These are phyloP conservation scores for Acrossocheilus wenchowensis DNA, from an alignment of 2,797 vertebrate genomes.

Conservation along the genomic window DNA sequence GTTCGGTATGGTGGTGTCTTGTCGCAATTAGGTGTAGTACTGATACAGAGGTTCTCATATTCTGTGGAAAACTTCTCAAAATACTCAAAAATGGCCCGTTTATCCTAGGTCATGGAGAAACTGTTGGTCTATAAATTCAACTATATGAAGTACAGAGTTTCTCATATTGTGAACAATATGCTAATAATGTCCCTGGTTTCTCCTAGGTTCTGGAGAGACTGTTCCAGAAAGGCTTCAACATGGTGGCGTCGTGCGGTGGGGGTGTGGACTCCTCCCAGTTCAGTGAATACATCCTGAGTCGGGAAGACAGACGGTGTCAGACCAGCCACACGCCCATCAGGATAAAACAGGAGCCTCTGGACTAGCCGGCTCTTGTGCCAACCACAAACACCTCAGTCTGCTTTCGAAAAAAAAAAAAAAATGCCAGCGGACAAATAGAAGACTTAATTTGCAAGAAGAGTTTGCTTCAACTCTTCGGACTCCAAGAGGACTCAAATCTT, in stretches of 20 bases:
- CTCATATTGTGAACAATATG: neutral
- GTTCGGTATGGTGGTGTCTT: neutral
- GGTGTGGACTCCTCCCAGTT: slow-evolving; percentile 99
- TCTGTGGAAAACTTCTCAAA: neutral
- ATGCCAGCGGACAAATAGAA: slow-evolving; percentile 32
- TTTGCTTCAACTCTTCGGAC: slow-evolving; percentile 3
- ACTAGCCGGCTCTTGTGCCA: slow-evolving; percentile 79
- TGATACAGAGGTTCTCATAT: neutral
- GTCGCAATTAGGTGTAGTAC: neutral
- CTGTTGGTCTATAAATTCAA: neutral
- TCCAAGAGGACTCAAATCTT: slow-evolving; percentile 39
- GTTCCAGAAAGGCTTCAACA: slow-evolving; percentile 95
- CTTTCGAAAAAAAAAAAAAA: neutral
- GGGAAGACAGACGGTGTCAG: slow-evolving; percentile 91
- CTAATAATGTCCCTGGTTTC: neutral
- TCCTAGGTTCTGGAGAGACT: slow-evolving; percentile 85
- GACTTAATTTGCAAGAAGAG: slow-evolving; percentile 18
- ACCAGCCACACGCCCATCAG: slow-evolving; percentile 92
- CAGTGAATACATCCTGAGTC: slow-evolving; percentile 97
- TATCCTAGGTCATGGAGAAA: neutral
- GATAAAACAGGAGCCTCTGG: slow-evolving; percentile 99
- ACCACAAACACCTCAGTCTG: slow-evolving; percentile 25
- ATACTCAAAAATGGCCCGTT: neutral
- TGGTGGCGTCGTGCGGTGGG: slow-evolving; percentile 95
- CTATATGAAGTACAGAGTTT: slow-evolving; percentile 2